Evolutionary conservation across 2,113 vertebrate genomes (phyloP), one percentile per base, ranked within the genome.

Genomic region (Eleginops maclovinus): DNA sequence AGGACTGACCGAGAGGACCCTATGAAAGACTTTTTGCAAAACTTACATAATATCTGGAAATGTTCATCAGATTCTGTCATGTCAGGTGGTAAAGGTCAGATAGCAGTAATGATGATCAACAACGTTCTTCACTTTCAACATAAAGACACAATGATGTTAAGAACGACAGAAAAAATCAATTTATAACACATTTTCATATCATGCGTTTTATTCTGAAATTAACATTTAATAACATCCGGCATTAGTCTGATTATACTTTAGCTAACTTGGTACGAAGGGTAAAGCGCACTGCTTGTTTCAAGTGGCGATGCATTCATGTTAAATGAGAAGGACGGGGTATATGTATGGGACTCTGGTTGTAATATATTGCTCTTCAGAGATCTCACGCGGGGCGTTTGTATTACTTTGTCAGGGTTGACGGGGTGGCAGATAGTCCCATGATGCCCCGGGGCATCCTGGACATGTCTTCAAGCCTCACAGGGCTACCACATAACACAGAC

Each of bases 131-230:
- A 13, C 3, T 10, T 6, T 24, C 10, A 44, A 21, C 16, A n/a
- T 28, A n/a, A 19, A n/a, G 17, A 36, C 0, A 50, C 11, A 53
- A 28, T 36, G 31, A 7, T 36, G 31, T 9, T 15, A 58, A 31
- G 13, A 31, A 36, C 31, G 8, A n/a, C n/a, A 36, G 31, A 19
- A 36, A 36, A 21, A 49, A 2, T 7, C 22, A 44, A 9, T 43
- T 1, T 28, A 49, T 13, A 9, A 14, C 22, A 51, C 16, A 15
- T 9, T 6, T 44, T 60, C 4, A 15, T 3, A 4, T 47, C 4
- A n/a, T 2, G 2, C 13, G 9, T 72, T 75, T 75, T 75, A 75
- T 72, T 68, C 2, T 82, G 77, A 65, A 81, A 13, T 43, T 19
- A 47, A 21, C 3, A 36, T 55, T 36, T 2, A 11, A 8, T 1